Evolutionary conservation across 2,113 vertebrate species (phyloP).

Genomic region (Patagioenas fasciata): DNA sequence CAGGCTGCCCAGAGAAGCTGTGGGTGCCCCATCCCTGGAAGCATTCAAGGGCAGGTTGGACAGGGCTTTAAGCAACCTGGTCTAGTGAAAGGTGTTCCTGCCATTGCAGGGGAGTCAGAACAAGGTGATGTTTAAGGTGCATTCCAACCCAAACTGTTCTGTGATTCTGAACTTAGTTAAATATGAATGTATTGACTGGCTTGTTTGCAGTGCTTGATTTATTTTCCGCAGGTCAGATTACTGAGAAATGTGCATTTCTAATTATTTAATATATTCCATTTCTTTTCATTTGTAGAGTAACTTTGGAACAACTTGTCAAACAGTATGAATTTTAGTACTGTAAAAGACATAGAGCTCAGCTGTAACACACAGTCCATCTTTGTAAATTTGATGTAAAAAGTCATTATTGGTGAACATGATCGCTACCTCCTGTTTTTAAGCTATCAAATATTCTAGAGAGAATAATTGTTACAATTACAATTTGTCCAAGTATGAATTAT

Average conservation of each 20-base stretch:
- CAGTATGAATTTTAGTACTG: neutral
- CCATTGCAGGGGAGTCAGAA: too few relatives aligned
- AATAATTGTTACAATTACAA: neutral
- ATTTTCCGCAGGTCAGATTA: neutral
- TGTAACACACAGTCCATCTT: neutral
- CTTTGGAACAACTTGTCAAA: neutral
- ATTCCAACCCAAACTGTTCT: too few relatives aligned
- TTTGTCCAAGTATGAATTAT: neutral
- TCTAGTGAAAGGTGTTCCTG: too few relatives aligned
- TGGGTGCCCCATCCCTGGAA: too few relatives aligned
- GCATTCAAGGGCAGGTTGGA: too few relatives aligned
- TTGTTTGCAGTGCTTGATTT: neutral
- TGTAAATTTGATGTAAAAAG: neutral
- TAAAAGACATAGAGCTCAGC: neutral
- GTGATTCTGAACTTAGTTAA: neutral
- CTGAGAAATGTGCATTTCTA: neutral
- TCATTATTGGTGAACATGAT: neutral
- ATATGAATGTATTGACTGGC: neutral
- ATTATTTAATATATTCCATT: neutral
- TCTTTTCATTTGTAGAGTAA: neutral
- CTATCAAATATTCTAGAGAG: neutral
- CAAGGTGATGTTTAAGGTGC: too few relatives aligned
- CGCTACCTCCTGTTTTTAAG: neutral
- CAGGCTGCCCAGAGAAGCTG: too few relatives aligned
- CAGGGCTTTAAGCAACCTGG: too few relatives aligned